phyloP scores from a whole-genome alignment of 2,888 invertebrate genomes.

The Eupithecia vulgata region DNA sequence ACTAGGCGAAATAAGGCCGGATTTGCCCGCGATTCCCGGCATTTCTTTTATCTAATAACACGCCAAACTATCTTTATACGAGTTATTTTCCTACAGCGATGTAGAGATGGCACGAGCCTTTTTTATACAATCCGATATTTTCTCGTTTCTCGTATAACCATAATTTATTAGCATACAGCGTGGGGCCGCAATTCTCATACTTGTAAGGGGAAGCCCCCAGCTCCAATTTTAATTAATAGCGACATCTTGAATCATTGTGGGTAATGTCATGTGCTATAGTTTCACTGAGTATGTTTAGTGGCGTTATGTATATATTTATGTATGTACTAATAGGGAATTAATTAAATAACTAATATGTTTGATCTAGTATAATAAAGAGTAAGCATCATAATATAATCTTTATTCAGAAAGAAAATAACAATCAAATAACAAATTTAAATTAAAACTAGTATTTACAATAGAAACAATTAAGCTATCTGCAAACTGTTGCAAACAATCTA shows the following conservation, averaged over 20 bases:
- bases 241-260: constrained; percentile 34
- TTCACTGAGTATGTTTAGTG: not conserved
- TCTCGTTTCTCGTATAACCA: not conserved
- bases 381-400: no score
- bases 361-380: no score
- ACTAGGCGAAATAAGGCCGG: no score
- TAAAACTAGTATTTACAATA: no score
- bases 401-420: no score
- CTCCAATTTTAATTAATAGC: constrained; percentile 40
- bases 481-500: no score
- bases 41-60: no score
- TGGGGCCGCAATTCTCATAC: constrained; percentile 20
- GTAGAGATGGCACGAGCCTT: not conserved
- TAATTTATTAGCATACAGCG: constrained; percentile 26
- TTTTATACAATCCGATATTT: constrained; percentile 17
- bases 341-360: not conserved
- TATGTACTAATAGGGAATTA: not conserved
- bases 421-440: no score
- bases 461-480: no score
- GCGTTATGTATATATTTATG: not conserved
- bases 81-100: not conserved
- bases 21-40: no score
- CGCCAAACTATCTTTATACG: not conserved
- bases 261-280: constrained; percentile 3
- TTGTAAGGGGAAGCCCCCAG: constrained; percentile 31